Evolutionary conservation across 2,113 vertebrate species (phyloP).

Genomic region (Chauna torquata): DNA sequence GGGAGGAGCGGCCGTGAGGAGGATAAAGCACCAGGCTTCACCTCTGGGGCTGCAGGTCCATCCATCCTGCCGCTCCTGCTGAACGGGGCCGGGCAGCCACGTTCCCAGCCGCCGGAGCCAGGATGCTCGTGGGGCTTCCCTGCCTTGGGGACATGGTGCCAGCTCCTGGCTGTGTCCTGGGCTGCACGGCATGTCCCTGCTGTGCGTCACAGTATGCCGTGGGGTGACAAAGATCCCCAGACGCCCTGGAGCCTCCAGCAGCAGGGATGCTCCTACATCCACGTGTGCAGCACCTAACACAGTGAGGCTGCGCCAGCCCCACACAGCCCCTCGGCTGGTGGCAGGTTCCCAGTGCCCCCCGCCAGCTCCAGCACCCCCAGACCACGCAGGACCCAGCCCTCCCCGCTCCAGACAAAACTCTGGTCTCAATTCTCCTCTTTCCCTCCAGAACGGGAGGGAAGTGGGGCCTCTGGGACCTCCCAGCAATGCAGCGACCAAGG

Average conservation of each 20-base stretch:
- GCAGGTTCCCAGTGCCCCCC: background rate
- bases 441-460: background rate
- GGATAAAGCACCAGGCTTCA: slow-evolving; percentile 7
- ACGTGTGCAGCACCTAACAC: too few relatives aligned
- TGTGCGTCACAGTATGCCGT: rapidly evolving
- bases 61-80: background rate
- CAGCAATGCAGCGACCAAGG: rapidly evolving
- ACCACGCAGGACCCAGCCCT: background rate
- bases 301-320: background rate
- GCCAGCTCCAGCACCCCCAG: background rate
- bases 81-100: background rate
- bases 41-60: slow-evolving; percentile 10
- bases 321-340: rapidly evolving
- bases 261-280: background rate
- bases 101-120: background rate
- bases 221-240: background rate
- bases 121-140: background rate
- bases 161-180: background rate
- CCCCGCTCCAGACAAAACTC: background rate
- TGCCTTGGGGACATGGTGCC: background rate
- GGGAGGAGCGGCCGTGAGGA: background rate
- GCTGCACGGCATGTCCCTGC: rapidly evolving
- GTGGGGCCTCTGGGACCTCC: background rate
- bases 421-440: background rate
- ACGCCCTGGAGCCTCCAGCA: rapidly evolving